Percentiles rank a stretch among this genome's conserved stretches.
Conservation (phyloP, 2,888 invertebrate species). For the Heliconius ismenius region DNA sequence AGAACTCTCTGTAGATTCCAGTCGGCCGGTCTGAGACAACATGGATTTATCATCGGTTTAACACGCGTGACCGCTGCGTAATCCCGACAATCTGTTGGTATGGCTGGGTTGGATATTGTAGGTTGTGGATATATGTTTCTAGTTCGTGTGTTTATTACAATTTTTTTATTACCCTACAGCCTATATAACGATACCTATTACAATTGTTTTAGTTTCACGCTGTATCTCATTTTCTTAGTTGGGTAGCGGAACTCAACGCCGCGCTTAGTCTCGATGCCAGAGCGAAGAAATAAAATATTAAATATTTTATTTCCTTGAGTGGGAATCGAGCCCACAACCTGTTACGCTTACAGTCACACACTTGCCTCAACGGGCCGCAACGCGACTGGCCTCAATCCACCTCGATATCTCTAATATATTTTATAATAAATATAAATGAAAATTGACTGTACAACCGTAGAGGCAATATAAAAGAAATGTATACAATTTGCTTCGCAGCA, state of each 20-base stretch:
- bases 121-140: slow-evolving; percentile 46
- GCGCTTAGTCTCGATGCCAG: no score
- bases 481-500: slow-evolving; percentile 55
- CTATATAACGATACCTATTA: no score
- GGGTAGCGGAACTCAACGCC: no score
- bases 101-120: slow-evolving; percentile 47
- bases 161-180: neutral
- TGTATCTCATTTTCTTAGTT: no score
- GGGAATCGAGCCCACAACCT: no score
- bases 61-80: slow-evolving; percentile 48
- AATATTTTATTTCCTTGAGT: no score
- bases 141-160: slow-evolving; percentile 31
- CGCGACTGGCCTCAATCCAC: no score
- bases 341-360: no score
- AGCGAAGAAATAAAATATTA: no score
- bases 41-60: slow-evolving; percentile 53
- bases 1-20: slow-evolving; percentile 55
- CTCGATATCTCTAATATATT: neutral
- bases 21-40: slow-evolving; percentile 50
- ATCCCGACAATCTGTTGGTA: slow-evolving; percentile 52
- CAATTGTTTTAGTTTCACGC: no score
- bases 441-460: slow-evolving; percentile 15
- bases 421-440: slow-evolving; percentile 11
- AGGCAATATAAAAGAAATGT: slow-evolving; percentile 47
- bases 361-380: no score